These are phyloP conservation scores for Urocolius indicus DNA, from an alignment of 2,113 vertebrate genomes.

Conservation along the genomic window DNA sequence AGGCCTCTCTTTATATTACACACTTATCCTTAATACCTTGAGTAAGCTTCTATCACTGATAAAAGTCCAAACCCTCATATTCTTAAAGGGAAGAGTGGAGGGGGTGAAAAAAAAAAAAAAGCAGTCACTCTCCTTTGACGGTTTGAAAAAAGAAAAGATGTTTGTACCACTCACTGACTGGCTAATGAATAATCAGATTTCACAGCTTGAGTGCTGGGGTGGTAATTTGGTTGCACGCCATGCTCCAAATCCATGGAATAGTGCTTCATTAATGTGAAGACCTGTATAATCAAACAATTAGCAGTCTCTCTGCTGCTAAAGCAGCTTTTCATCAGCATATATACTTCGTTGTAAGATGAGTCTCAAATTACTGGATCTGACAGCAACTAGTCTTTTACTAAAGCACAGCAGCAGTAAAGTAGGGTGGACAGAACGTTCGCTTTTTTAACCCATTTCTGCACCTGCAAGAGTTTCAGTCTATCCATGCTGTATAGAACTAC, in stretches of 20 bases:
- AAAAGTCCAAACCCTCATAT: slow-evolving; percentile 58
- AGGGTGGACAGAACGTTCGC: slow-evolving; percentile 27
- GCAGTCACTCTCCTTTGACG: slow-evolving; percentile 80
- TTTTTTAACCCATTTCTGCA: slow-evolving; percentile 21
- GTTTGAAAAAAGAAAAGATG: slow-evolving; percentile 82
- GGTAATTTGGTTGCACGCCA: slow-evolving; percentile 98
- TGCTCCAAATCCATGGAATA: slow-evolving; percentile 96
- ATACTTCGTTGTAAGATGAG: slow-evolving; percentile 84
- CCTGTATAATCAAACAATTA: slow-evolving; percentile 99
- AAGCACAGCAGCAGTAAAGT: slow-evolving; percentile 37
- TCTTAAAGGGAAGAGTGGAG: slow-evolving; percentile 26
- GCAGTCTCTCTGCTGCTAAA: slow-evolving; percentile 86
- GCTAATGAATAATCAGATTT: slow-evolving; percentile 99
- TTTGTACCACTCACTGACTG: slow-evolving; percentile 97
- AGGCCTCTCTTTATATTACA: not conserved
- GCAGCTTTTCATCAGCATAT: slow-evolving; percentile 94
- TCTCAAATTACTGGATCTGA: slow-evolving; percentile 78
- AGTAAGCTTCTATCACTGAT: not conserved
- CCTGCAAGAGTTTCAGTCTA: not conserved
- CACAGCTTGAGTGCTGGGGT: slow-evolving; percentile 98
- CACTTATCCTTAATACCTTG: slow-evolving; percentile 24
- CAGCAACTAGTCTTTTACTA: slow-evolving; percentile 71
- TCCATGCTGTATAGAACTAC: not conserved
- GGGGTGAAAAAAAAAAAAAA: slow-evolving; percentile 7
- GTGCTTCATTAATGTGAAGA: slow-evolving; percentile 99